Evolutionary conservation across 2,113 vertebrate genomes (phyloP).

Genomic region (Sterrhoptilus dennistouni): DNA sequence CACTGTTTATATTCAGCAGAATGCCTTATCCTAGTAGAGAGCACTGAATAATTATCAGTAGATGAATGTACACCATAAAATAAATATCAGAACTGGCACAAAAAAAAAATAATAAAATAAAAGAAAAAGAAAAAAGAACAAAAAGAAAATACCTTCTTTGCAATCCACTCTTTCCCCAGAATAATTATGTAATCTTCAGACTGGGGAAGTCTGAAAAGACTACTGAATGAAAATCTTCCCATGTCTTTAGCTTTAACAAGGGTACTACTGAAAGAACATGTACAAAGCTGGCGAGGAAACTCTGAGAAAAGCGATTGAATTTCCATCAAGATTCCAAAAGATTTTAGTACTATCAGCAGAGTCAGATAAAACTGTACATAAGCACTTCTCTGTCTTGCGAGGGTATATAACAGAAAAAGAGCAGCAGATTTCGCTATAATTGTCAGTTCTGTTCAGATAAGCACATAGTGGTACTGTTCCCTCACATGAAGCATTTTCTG

Average conservation of each 20-base stretch:
- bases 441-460: conserved; percentile 38
- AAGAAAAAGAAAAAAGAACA: not conserved
- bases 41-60: conserved; percentile 12
- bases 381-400: conserved; percentile 45
- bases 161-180: not conserved
- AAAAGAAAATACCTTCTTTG: not conserved
- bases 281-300: not conserved
- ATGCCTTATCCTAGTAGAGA: conserved; percentile 4
- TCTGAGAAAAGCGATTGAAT: conserved; percentile 36
- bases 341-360: conserved; percentile 62
- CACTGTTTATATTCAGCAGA: conserved; percentile 38
- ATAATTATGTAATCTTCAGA: not conserved
- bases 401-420: conserved; percentile 23
- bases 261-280: not conserved
- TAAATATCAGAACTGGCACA: conserved; percentile 22
- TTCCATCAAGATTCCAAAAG: conserved; percentile 49
- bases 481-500: conserved; percentile 6
- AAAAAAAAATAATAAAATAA: not conserved
- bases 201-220: not conserved
- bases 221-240: not conserved
- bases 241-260: not conserved
- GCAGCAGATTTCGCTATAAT: conserved; percentile 40
- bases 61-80: conserved; percentile 3
- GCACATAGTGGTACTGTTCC: not conserved
- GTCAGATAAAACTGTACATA: conserved; percentile 46